Evolutionary conservation across 2,888 invertebrate genomes (phyloP).

Genomic region (Microctonus aethiopoides): DNA sequence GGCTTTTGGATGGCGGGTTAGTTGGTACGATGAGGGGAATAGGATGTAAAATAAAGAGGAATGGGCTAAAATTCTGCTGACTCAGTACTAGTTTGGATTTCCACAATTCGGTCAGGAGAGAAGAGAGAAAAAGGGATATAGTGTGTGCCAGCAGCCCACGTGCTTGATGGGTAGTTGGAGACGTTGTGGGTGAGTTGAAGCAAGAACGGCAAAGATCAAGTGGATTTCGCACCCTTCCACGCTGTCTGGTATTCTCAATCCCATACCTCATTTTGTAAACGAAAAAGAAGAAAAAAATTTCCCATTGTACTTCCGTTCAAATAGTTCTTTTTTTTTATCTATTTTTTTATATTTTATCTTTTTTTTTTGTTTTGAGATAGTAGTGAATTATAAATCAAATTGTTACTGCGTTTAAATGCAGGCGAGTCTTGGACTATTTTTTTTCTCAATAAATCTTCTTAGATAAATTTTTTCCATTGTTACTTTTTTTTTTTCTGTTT

Average conservation of each 20-base stretch:
- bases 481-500: constrained; percentile 4
- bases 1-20: constrained; percentile 21
- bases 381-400: constrained; percentile 4
- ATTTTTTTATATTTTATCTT: neutral
- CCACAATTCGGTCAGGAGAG: constrained; percentile 26
- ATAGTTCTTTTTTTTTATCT: neutral
- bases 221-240: constrained; percentile 27
- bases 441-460: neutral
- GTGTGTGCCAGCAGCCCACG: neutral
- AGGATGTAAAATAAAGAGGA: constrained; percentile 21
- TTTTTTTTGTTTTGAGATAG: neutral
- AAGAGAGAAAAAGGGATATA: neutral
- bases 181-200: constrained; percentile 15
- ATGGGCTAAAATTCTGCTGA: constrained; percentile 43
- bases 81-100: constrained; percentile 42
- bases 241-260: constrained; percentile 12
- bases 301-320: neutral
- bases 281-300: neutral
- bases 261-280: neutral
- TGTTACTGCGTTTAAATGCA: constrained; percentile 1
- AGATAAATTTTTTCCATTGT: constrained; percentile 7
- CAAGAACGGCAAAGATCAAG: constrained; percentile 30
- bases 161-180: neutral
- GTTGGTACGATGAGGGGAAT: neutral
- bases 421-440: neutral